Conservation (phyloP, 2,888 invertebrate species). For the Encarsia formosa region DNA sequence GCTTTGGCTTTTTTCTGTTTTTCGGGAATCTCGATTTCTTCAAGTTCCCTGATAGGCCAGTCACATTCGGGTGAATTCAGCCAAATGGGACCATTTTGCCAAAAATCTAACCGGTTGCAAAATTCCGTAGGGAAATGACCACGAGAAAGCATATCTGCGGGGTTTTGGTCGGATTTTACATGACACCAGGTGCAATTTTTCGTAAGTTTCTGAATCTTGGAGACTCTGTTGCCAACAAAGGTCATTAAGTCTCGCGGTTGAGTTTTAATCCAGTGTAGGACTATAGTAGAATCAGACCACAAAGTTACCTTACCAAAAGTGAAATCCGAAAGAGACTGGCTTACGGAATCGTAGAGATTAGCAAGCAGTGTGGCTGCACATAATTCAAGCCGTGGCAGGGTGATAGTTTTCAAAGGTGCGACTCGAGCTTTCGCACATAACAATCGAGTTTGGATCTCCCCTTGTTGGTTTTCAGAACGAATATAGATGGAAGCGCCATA, state of each 20-base stretch:
- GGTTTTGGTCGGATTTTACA: neutral
- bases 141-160: neutral
- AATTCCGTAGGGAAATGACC: neutral
- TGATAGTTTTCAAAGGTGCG: neutral
- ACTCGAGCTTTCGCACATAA: constrained; percentile 7
- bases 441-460: neutral
- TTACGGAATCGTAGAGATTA: neutral
- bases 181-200: neutral
- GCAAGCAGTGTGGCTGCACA: neutral
- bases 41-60: too few species aligned
- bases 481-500: constrained; percentile 14
- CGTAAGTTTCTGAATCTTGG: neutral
- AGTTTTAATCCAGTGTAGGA: neutral
- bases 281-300: constrained; percentile 1
- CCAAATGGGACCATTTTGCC: neutral
- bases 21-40: too few species aligned
- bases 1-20: too few species aligned
- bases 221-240: neutral
- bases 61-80: neutral
- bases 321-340: neutral
- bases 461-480: neutral
- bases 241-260: neutral
- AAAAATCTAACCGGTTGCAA: neutral
- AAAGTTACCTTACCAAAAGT: neutral
- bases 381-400: constrained; percentile 5